Conservation (phyloP, 2,888 invertebrate genomes). For the Pseudococcus longispinus region DNA sequence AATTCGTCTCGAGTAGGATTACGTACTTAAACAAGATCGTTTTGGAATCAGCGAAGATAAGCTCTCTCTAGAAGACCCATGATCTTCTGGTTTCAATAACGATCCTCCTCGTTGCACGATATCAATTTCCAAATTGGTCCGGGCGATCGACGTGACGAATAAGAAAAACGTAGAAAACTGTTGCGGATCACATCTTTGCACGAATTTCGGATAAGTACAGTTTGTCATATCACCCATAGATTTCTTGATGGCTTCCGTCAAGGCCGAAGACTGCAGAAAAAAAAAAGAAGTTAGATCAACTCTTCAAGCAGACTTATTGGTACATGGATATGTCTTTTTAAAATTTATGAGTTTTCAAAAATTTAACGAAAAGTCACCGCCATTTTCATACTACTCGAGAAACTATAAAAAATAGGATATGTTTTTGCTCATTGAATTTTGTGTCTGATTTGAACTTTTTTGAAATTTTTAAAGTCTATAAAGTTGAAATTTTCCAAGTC, state of each 20-base stretch:
- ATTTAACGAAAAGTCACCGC: too few relatives aligned
- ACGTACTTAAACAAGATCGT: constrained; percentile 35
- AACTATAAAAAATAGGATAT: too few relatives aligned
- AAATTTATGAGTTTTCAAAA: too few relatives aligned
- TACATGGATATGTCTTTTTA: too few relatives aligned
- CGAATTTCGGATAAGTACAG: constrained; percentile 81
- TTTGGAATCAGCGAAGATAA: constrained; percentile 14
- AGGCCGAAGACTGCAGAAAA: constrained; percentile 68
- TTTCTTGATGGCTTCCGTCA: constrained; percentile 77
- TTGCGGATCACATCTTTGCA: constrained; percentile 67
- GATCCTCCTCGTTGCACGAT: constrained; percentile 87
- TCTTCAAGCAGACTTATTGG: too few relatives aligned
- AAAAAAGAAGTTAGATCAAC: too few relatives aligned
- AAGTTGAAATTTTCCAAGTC: too few relatives aligned
- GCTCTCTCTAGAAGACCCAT: constrained; percentile 21
- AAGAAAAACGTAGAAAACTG: constrained; percentile 24
- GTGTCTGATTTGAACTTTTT: too few relatives aligned
- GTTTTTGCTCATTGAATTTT: too few relatives aligned
- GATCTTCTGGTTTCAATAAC: constrained; percentile 37
- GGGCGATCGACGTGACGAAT: constrained; percentile 81
- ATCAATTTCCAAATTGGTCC: constrained; percentile 93
- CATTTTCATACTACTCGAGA: too few relatives aligned
- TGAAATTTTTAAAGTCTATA: too few relatives aligned
- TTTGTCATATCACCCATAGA: constrained; percentile 94
- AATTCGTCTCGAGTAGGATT: not conserved